Conservation (phyloP, 2,113 vertebrate genomes). For the Pseudorhombus dupliciocellatus region DNA sequence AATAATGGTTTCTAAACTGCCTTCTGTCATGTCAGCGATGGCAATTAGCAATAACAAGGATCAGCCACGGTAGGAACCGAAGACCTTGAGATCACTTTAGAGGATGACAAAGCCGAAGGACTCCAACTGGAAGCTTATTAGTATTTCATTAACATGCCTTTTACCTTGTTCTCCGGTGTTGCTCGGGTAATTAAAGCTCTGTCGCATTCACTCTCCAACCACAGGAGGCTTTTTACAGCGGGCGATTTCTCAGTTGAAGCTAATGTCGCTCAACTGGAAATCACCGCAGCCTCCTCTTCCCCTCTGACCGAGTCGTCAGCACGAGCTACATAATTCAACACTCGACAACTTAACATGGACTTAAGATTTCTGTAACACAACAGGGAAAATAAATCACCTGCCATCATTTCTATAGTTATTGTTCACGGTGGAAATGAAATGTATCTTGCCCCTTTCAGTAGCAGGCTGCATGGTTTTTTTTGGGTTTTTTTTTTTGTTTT, state of each 20-base stretch:
- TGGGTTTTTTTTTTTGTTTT: too few relatives aligned
- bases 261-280: slow-evolving; percentile 33
- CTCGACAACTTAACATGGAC: slow-evolving; percentile 12
- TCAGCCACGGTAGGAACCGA: slow-evolving; percentile 52
- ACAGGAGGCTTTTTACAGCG: slow-evolving; percentile 56
- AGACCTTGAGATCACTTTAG: slow-evolving; percentile 78
- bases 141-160: slow-evolving; percentile 80
- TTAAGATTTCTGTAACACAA: slow-evolving; percentile 4
- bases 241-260: slow-evolving; percentile 37
- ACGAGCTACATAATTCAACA: neutral
- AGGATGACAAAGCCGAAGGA: slow-evolving; percentile 63
- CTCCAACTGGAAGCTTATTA: slow-evolving; percentile 78
- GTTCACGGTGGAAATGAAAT: slow-evolving; percentile 36
- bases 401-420: slow-evolving; percentile 13
- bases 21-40: slow-evolving; percentile 66
- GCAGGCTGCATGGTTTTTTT: slow-evolving; percentile 41
- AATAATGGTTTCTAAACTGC: slow-evolving; percentile 66
- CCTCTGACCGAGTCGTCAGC: slow-evolving; percentile 20
- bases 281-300: slow-evolving; percentile 21
- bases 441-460: slow-evolving; percentile 18
- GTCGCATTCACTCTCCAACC: slow-evolving; percentile 52
- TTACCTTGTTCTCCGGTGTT: slow-evolving; percentile 77
- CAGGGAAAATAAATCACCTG: slow-evolving; percentile 17
- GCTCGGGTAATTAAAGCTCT: slow-evolving; percentile 75
- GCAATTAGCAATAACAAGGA: slow-evolving; percentile 75